Evolutionary conservation across 2,888 invertebrate species (phyloP).

Genomic region (Heteromyza rotundicornis): DNA sequence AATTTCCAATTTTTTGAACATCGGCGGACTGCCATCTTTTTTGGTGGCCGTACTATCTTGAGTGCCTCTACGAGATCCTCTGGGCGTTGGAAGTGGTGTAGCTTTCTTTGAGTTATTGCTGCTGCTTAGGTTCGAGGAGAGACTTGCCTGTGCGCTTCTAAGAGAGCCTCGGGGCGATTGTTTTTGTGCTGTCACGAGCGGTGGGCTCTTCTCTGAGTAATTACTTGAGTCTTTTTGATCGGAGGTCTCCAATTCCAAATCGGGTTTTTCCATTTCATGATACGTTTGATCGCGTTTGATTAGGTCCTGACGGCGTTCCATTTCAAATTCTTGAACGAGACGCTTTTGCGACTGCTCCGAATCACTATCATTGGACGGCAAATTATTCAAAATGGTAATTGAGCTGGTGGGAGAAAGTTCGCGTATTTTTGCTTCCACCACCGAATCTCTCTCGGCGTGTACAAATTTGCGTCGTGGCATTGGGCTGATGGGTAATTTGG

Average conservation of each 20-base stretch:
- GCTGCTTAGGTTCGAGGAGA: constrained; percentile 34
- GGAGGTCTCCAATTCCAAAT: constrained; percentile 29
- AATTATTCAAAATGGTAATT: constrained; percentile 45
- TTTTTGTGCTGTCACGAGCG: constrained; percentile 18
- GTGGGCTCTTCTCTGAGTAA: neutral
- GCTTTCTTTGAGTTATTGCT: too few relatives aligned
- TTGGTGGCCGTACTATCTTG: constrained; percentile 37
- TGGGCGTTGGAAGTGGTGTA: neutral
- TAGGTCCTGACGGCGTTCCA: constrained; percentile 53
- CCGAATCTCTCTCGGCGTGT: constrained; percentile 22
- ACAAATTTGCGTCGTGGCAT: constrained; percentile 43
- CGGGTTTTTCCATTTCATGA: constrained; percentile 33
- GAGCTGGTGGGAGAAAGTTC: constrained; percentile 40
- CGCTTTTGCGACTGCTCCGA: constrained; percentile 39
- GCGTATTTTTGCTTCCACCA: constrained; percentile 20
- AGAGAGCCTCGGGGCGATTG: constrained; percentile 6
- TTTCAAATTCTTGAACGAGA: constrained; percentile 55
- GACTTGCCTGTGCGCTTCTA: constrained; percentile 43
- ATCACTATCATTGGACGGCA: constrained; percentile 34
- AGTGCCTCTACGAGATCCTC: constrained; percentile 35
- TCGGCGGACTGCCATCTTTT: constrained; percentile 47
- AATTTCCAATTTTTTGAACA: constrained; percentile 48
- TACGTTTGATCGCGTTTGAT: constrained; percentile 56
- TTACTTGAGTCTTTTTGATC: constrained; percentile 28
- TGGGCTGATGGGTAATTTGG: constrained; percentile 51